phyloP scores from a whole-genome alignment of 1,140 invertebrate genomes.

The Temnothorax longispinosus region DNA sequence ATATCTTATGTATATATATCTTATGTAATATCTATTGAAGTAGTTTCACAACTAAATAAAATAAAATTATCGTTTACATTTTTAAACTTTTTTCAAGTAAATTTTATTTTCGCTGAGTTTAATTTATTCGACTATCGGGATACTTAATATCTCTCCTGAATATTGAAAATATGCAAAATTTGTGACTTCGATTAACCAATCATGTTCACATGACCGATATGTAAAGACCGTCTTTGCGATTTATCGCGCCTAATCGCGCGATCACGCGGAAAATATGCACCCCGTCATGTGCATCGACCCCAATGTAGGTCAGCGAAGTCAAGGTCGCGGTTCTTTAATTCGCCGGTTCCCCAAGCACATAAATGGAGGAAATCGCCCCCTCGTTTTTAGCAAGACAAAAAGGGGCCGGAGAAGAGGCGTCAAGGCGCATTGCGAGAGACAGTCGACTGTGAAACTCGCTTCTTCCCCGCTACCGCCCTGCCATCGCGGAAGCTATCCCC shows the following conservation, averaged over 20 bases:
- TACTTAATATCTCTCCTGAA: not conserved
- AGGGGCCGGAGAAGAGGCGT: not conserved
- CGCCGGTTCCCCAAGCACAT: constrained; percentile 63
- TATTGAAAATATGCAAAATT: not conserved
- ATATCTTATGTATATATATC: not conserved
- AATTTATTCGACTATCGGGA: not conserved
- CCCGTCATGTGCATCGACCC: constrained; percentile 55
- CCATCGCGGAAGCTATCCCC: constrained; percentile 54
- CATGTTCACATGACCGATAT: not conserved
- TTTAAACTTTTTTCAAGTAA: not conserved
- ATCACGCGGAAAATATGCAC: constrained; percentile 58
- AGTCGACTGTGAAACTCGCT: constrained; percentile 57
- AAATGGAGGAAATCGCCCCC: constrained; percentile 52
- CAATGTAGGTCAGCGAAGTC: constrained; percentile 68
- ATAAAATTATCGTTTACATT: not conserved
- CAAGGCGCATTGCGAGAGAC: constrained; percentile 58
- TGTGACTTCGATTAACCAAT: not conserved
- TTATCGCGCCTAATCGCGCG: constrained; percentile 39
- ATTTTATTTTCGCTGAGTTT: not conserved
- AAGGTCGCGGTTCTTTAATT: constrained; percentile 75
- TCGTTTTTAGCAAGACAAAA: constrained; percentile 20
- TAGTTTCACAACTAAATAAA: not conserved
- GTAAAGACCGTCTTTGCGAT: not conserved
- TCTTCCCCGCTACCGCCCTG: constrained; percentile 8
- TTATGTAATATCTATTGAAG: not conserved